phyloP scores from a whole-genome alignment of 2,797 vertebrate genomes.

The Phoebastria nigripes region DNA sequence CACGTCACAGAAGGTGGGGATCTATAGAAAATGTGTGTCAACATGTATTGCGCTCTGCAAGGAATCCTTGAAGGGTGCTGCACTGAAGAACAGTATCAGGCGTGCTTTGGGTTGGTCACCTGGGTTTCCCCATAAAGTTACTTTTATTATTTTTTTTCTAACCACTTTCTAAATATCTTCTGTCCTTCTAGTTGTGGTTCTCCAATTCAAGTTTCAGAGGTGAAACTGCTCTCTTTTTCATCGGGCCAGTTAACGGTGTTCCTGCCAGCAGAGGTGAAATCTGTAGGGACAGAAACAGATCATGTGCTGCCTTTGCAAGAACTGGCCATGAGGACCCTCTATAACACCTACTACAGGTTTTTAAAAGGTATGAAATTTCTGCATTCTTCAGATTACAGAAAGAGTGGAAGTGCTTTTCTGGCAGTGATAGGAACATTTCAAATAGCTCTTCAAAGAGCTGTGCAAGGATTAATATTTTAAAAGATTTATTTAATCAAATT shows the following conservation, averaged over 20 bases:
- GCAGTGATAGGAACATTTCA: not conserved
- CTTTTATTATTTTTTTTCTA: not conserved
- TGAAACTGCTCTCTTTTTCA: constrained; percentile 79
- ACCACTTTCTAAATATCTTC: constrained; percentile 27
- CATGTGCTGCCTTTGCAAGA: constrained; percentile 90
- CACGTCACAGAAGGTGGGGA: not conserved
- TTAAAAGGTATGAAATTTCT: constrained; percentile 76
- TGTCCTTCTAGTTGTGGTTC: constrained; percentile 85
- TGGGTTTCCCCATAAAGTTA: not conserved
- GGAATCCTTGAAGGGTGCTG: not conserved
- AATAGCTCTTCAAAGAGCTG: not conserved
- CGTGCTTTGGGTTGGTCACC: not conserved
- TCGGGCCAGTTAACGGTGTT: constrained; percentile 81
- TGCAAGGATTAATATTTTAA: not conserved
- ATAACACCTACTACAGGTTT: constrained; percentile 72
- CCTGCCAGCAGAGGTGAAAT: constrained; percentile 90
- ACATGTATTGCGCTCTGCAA: not conserved
- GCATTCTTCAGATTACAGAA: not conserved
- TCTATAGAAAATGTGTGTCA: not conserved
- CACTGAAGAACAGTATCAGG: not conserved
- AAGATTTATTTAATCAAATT: not conserved
- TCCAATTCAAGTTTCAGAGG: constrained; percentile 76
- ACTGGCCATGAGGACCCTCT: constrained; percentile 86
- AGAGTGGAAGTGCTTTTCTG: not conserved
- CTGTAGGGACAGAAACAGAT: constrained; percentile 84